phyloP scores from a whole-genome alignment of 2,113 vertebrate genomes.

The Leucoraja erinaceus region DNA sequence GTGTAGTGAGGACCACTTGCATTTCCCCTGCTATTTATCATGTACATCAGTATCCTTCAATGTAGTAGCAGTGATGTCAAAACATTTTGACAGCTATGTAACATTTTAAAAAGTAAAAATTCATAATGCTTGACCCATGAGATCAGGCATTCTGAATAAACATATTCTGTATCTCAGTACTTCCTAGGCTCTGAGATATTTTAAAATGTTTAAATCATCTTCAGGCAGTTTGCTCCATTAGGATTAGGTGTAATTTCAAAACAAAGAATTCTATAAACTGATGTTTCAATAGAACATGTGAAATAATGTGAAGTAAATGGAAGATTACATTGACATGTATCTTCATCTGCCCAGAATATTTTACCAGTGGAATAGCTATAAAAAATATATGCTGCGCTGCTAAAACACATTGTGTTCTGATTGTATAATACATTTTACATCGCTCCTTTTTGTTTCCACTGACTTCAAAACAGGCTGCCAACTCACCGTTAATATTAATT shows the following conservation, averaged over 20 bases:
- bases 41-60: neutral
- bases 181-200: neutral
- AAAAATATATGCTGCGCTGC: neutral
- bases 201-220: slow-evolving; percentile 17
- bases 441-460: neutral
- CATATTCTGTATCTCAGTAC: neutral
- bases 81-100: neutral
- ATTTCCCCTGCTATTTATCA: neutral
- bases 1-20: neutral
- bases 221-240: neutral
- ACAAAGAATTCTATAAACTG: neutral
- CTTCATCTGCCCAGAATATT: neutral
- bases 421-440: neutral
- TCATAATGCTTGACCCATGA: slow-evolving; percentile 30
- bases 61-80: neutral
- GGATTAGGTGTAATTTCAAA: neutral
- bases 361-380: neutral
- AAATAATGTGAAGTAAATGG: neutral
- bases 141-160: slow-evolving; percentile 16
- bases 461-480: neutral
- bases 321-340: neutral
- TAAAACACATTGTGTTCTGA: neutral
- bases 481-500: neutral
- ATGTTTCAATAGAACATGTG: neutral
- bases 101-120: neutral